phyloP scores from a whole-genome alignment of 2,888 invertebrate genomes.

The Trichopoda pennipes region DNA sequence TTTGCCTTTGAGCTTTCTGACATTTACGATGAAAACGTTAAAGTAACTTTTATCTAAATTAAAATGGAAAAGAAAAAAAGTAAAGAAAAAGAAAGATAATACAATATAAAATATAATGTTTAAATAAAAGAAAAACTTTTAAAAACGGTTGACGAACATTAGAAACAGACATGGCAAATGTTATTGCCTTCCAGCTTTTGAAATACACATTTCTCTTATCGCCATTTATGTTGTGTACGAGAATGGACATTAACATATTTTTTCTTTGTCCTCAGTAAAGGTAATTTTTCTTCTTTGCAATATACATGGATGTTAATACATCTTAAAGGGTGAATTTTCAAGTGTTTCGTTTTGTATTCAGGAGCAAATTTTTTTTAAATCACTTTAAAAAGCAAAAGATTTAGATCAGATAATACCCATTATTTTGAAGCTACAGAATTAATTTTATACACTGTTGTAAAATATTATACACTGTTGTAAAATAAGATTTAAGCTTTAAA shows the following conservation, averaged over 20 bases:
- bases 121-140: slow-evolving; percentile 5
- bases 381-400: no score
- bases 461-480: no score
- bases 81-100: slow-evolving; percentile 18
- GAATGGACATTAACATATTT: not conserved
- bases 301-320: no score
- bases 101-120: slow-evolving; percentile 24
- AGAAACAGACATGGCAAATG: slow-evolving; percentile 6
- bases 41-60: slow-evolving; percentile 46
- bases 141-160: slow-evolving; percentile 49
- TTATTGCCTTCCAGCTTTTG: not conserved
- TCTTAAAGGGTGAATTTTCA: no score
- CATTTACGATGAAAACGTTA: slow-evolving; percentile 71
- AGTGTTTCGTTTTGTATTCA: no score
- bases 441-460: no score
- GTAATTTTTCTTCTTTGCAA: not conserved
- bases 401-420: no score
- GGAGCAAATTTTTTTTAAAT: no score
- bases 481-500: no score
- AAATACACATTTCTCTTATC: not conserved
- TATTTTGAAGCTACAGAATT: no score
- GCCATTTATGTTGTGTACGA: not conserved
- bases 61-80: slow-evolving; percentile 2
- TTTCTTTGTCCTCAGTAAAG: not conserved
- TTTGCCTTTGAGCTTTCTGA: slow-evolving; percentile 74